These are phyloP conservation scores for Thaleichthys pacificus DNA, from an alignment of 2,797 vertebrate species.

Conservation along the genomic window DNA sequence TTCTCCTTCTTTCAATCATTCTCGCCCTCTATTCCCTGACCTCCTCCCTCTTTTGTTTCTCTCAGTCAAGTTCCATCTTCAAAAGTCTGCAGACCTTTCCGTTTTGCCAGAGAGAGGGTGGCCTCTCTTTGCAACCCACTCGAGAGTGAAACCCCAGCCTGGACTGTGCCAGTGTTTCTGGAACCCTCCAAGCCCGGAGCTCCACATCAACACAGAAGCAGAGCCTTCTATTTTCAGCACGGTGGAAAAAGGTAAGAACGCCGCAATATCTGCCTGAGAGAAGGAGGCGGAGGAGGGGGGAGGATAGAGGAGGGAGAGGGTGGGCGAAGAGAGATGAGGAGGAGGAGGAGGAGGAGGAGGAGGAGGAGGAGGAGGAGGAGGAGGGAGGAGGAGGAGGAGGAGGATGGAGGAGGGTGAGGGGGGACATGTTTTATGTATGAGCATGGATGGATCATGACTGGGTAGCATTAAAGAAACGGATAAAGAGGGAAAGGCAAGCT, in stretches of 20 bases:
- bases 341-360: neutral
- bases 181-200: neutral
- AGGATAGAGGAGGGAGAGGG: neutral
- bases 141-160: too few relatives aligned
- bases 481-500: conserved; percentile 16
- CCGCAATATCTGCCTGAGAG: neutral
- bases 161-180: neutral
- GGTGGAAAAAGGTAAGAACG: neutral
- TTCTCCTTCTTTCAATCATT: too few relatives aligned
- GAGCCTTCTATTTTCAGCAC: neutral
- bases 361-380: neutral
- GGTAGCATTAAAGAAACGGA: conserved; percentile 27
- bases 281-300: neutral
- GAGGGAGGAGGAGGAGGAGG: neutral
- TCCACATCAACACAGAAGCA: neutral
- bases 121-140: too few relatives aligned
- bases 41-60: neutral
- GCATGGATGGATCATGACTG: conserved; percentile 30
- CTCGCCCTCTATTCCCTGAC: too few relatives aligned
- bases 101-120: too few relatives aligned
- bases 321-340: too few relatives aligned
- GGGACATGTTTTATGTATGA: conserved; percentile 63
- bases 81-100: neutral
- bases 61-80: too few relatives aligned
- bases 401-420: neutral